Percentiles rank a stretch among this genome's conserved stretches.
Evolutionary conservation across 2,888 invertebrate genomes (phyloP).

Genomic region (Philereme vetulata): DNA sequence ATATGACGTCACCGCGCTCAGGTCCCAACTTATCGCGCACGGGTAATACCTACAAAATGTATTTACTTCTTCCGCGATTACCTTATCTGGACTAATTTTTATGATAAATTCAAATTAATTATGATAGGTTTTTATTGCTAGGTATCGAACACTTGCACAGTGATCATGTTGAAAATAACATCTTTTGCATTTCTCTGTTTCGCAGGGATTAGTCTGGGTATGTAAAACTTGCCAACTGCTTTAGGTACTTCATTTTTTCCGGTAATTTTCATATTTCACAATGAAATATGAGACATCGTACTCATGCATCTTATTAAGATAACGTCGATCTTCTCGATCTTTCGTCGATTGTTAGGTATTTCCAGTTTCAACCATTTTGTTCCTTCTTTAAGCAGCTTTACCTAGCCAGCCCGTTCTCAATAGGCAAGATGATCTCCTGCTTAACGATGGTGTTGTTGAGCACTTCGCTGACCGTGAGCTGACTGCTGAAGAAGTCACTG

Average conservation of each 20-base stretch:
- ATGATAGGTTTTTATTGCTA: neutral
- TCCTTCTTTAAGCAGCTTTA: slow-evolving; percentile 38
- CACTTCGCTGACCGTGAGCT: slow-evolving; percentile 46
- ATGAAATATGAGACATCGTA: no score
- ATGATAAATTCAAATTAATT: slow-evolving; percentile 10
- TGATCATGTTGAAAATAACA: slow-evolving; percentile 44
- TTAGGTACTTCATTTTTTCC: no score
- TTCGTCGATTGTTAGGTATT: no score
- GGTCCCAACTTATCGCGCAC: no score
- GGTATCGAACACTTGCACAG: slow-evolving; percentile 34
- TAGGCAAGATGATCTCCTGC: slow-evolving; percentile 45
- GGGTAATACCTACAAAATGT: no score
- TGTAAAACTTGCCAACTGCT: slow-evolving; percentile 16
- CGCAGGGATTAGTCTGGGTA: slow-evolving; percentile 40
- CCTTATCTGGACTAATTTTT: slow-evolving; percentile 8
- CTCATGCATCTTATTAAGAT: no score
- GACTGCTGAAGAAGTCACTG: slow-evolving; percentile 40
- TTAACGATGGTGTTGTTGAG: slow-evolving; percentile 43
- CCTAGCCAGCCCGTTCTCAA: slow-evolving; percentile 42
- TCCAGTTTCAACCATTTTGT: no score
- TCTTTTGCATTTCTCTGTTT: slow-evolving; percentile 32
- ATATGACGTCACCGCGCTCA: no score
- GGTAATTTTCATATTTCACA: no score
- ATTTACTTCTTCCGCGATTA: no score
- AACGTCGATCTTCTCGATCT: no score